Conservation (phyloP, 1,140 invertebrate species). For the Drosophila insularis region DNA sequence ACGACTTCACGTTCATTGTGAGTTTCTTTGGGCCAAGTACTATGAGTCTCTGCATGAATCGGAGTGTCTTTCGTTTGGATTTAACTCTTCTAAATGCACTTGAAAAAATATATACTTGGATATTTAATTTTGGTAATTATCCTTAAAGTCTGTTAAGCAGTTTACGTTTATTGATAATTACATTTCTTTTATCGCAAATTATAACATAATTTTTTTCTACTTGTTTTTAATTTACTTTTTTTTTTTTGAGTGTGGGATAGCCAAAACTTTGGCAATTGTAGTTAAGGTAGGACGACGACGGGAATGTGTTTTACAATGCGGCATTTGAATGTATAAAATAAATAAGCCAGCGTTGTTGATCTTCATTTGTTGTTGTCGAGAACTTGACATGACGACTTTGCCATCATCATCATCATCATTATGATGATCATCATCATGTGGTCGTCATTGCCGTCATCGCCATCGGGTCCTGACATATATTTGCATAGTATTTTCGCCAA, state of each 20-base stretch:
- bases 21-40: slow-evolving; percentile 36
- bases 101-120: background rate
- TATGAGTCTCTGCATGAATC: slow-evolving; percentile 20
- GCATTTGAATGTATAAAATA: slow-evolving; percentile 66
- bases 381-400: slow-evolving; percentile 66
- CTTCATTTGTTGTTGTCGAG: slow-evolving; percentile 78
- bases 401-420: slow-evolving; percentile 22
- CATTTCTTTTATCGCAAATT: too few relatives aligned
- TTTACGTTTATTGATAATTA: too few relatives aligned
- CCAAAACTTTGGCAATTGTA: slow-evolving; percentile 8
- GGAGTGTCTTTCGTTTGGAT: background rate
- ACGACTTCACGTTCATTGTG: slow-evolving; percentile 31
- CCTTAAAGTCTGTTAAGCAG: too few relatives aligned
- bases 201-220: too few relatives aligned
- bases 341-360: slow-evolving; percentile 72
- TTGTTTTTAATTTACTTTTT: background rate
- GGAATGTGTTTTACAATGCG: background rate
- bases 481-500: slow-evolving; percentile 63
- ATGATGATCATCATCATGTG: slow-evolving; percentile 10
- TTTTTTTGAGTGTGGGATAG: background rate
- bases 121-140: too few relatives aligned
- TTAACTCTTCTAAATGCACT: slow-evolving; percentile 34
- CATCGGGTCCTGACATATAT: slow-evolving; percentile 67
- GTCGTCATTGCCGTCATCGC: slow-evolving; percentile 47
- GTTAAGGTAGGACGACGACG: slow-evolving; percentile 50